Conservation (phyloP, 2,888 invertebrate genomes). For the Idaea aversata region DNA sequence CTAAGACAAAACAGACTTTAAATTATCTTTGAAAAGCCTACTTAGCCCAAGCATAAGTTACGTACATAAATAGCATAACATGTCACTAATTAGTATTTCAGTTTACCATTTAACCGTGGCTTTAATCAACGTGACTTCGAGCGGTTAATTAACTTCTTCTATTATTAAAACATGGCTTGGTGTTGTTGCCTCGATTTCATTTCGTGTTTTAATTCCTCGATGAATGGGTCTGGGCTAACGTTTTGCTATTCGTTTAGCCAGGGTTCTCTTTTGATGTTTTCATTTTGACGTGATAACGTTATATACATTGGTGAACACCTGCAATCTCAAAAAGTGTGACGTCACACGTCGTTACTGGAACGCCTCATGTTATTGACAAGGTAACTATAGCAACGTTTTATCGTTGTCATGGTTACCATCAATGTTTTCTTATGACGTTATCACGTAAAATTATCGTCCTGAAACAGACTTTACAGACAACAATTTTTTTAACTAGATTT, state of each 20-base stretch:
- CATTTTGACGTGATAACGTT: too few relatives aligned
- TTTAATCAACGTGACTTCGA: constrained; percentile 13
- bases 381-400: too few relatives aligned
- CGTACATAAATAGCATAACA: background rate
- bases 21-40: background rate
- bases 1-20: background rate
- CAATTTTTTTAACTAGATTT: too few relatives aligned
- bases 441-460: too few relatives aligned
- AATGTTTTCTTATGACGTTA: too few relatives aligned
- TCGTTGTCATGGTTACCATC: too few relatives aligned
- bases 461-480: too few relatives aligned
- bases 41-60: background rate
- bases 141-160: constrained; percentile 5
- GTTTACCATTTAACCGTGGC: background rate
- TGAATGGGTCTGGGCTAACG: background rate
- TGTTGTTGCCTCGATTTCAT: background rate
- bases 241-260: background rate
- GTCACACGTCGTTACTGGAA: too few relatives aligned
- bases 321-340: too few relatives aligned
- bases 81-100: background rate
- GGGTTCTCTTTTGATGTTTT: too few relatives aligned
- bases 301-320: too few relatives aligned
- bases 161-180: background rate
- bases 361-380: too few relatives aligned
- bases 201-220: background rate